phyloP scores from a whole-genome alignment of 2,113 vertebrate species.

The Colossoma macropomum region DNA sequence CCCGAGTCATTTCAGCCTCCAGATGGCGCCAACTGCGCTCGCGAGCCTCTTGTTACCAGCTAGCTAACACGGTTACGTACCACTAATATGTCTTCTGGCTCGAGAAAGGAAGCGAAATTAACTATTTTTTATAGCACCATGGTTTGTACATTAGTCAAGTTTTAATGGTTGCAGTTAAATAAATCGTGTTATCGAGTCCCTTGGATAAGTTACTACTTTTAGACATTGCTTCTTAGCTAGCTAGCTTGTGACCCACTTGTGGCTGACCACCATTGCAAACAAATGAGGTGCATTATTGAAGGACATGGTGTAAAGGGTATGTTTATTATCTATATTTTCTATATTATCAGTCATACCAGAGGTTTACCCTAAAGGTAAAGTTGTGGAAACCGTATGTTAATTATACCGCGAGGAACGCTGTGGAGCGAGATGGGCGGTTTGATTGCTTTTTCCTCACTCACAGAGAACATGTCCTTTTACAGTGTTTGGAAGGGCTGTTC shows the following conservation, averaged over 20 bases:
- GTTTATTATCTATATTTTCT: not conserved
- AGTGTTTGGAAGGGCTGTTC: conserved; percentile 91
- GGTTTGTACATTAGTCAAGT: not conserved
- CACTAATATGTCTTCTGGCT: too few relatives aligned
- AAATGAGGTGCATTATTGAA: conserved; percentile 75
- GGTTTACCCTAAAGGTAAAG: not conserved
- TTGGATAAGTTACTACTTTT: not conserved
- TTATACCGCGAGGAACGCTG: too few relatives aligned
- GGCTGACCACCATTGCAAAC: not conserved
- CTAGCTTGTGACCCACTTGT: too few relatives aligned
- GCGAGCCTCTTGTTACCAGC: not conserved
- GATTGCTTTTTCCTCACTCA: too few relatives aligned
- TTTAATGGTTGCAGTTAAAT: not conserved
- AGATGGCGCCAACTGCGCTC: not conserved
- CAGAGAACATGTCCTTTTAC: not conserved
- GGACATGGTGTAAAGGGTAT: conserved; percentile 74
- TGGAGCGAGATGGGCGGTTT: too few relatives aligned
- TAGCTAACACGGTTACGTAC: not conserved
- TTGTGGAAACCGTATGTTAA: too few relatives aligned
- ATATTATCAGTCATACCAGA: not conserved
- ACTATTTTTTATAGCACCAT: not conserved
- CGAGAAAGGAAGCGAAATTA: too few relatives aligned
- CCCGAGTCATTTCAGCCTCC: too few relatives aligned
- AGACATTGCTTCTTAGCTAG: not conserved
- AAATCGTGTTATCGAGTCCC: not conserved